These are phyloP conservation scores for Acipenser ruthenus DNA, from an alignment of 2,797 vertebrate genomes.

Conservation along the genomic window DNA sequence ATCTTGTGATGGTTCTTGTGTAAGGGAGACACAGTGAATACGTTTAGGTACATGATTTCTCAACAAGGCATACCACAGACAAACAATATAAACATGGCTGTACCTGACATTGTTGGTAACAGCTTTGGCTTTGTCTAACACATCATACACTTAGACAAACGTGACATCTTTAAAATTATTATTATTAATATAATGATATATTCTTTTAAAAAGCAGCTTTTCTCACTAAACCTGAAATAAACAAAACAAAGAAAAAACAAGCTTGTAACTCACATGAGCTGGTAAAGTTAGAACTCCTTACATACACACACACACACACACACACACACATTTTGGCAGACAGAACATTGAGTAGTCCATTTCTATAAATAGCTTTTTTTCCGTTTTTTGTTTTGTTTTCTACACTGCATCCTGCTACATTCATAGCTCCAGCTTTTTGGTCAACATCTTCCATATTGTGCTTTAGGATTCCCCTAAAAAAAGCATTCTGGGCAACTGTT, in stretches of 20 bases:
- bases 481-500: constrained; percentile 29
- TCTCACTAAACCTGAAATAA: constrained; percentile 24
- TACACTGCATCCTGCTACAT: constrained; percentile 49
- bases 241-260: constrained; percentile 47
- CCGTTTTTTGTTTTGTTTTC: constrained; percentile 9
- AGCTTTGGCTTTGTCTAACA: neutral
- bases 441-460: constrained; percentile 75
- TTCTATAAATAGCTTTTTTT: constrained; percentile 57
- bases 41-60: no score
- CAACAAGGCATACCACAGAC: no score
- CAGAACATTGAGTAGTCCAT: constrained; percentile 44
- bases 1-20: neutral
- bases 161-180: no score
- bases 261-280: constrained; percentile 31
- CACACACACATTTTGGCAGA: constrained; percentile 58
- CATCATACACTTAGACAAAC: no score
- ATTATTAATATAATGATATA: no score
- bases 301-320: constrained; percentile 18
- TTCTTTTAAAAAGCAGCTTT: constrained; percentile 2
- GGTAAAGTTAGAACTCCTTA: constrained; percentile 9
- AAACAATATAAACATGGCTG: neutral
- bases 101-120: neutral
- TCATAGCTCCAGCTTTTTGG: constrained; percentile 65
- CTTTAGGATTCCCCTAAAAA: constrained; percentile 55
- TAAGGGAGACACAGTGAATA: neutral